phyloP scores from a whole-genome alignment of 2,888 invertebrate species.

The Sisyra terminalis region DNA sequence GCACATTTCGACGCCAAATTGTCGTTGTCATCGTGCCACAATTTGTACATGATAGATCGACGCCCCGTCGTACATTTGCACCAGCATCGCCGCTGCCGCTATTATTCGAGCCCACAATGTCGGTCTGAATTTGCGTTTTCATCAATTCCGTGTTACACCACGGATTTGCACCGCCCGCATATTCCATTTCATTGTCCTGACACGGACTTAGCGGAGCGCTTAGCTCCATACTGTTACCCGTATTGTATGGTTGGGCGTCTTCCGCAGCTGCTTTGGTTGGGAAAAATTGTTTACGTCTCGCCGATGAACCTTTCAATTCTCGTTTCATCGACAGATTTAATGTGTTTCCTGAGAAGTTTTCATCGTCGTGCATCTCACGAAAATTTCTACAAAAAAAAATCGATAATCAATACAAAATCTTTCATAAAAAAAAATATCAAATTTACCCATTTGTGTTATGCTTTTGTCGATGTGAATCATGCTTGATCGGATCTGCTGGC shows the following conservation, averaged over 20 bases:
- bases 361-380: background rate
- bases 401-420: too few relatives aligned
- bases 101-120: background rate
- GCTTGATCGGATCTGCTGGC: conserved; percentile 20
- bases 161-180: conserved; percentile 24
- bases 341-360: conserved; percentile 2
- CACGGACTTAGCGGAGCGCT: conserved; percentile 13
- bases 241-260: background rate
- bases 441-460: conserved; percentile 6
- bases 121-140: conserved; percentile 13
- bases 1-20: conserved; percentile 89
- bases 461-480: background rate
- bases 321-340: conserved; percentile 7
- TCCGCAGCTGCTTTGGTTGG: conserved; percentile 38
- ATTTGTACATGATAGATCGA: conserved; percentile 87
- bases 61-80: conserved; percentile 31
- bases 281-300: conserved; percentile 66
- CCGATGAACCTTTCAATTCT: conserved; percentile 26
- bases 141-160: conserved; percentile 23
- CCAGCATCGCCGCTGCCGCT: conserved; percentile 14
- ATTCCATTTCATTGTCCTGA: conserved; percentile 16
- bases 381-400: conserved; percentile 3
- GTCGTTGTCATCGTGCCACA: conserved; percentile 96
- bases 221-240: background rate
- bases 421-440: too few relatives aligned